A percentile compares a stretch with the other conserved stretches of the same genome.
These are phyloP conservation scores for Acestrorhynchus altus DNA, from an alignment of 2,797 vertebrate genomes.

Conservation along the genomic window DNA sequence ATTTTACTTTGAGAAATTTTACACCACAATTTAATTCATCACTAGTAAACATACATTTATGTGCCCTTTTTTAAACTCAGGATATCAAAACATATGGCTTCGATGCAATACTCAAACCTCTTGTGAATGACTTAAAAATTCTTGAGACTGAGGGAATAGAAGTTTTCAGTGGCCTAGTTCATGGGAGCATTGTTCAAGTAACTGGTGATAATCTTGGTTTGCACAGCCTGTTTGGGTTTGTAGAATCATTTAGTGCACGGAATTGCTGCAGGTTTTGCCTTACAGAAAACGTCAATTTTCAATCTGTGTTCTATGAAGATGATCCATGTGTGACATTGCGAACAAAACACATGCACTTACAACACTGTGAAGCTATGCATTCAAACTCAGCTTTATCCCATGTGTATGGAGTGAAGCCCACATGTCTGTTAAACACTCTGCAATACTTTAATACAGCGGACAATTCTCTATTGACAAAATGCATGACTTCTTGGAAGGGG, in stretches of 20 bases:
- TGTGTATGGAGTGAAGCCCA: neutral
- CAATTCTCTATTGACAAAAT: too few species aligned
- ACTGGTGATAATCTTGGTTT: slow-evolving; percentile 33
- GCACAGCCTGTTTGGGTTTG: slow-evolving; percentile 42
- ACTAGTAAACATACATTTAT: neutral
- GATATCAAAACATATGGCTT: neutral
- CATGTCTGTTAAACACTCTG: slow-evolving; percentile 17
- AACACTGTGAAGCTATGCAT: too few species aligned
- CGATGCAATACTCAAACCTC: neutral
- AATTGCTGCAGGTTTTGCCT: neutral
- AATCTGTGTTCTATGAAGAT: neutral
- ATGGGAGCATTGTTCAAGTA: slow-evolving; percentile 20
- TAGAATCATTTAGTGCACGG: slow-evolving; percentile 40
- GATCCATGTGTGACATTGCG: too few species aligned
- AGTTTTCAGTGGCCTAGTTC: neutral
- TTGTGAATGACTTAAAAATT: neutral
- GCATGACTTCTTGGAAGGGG: too few species aligned
- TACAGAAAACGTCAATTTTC: too few species aligned
- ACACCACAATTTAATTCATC: neutral
- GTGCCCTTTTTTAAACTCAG: slow-evolving; percentile 4
- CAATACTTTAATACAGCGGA: too few species aligned
- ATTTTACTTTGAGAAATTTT: slow-evolving; percentile 8
- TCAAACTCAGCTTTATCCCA: too few species aligned
- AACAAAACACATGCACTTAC: neutral
- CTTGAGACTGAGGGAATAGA: neutral